These are phyloP conservation scores for Diorhabda elongata DNA, from an alignment of 1,140 invertebrate species.

Conservation along the genomic window DNA sequence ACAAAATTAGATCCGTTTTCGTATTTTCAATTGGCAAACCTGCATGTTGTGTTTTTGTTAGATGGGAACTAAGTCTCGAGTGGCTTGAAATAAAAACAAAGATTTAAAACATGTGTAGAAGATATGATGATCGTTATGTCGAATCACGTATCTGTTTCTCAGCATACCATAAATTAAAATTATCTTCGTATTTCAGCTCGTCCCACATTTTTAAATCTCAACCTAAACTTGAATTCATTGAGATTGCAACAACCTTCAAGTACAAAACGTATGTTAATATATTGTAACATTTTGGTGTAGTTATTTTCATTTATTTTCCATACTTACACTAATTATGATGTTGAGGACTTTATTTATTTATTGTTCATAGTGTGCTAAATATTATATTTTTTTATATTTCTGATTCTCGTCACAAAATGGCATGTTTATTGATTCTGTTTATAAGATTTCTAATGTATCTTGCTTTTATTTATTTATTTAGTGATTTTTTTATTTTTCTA, in stretches of 20 bases:
- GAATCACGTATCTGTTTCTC: neutral
- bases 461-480: no score
- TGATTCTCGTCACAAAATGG: no score
- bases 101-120: constrained; percentile 1
- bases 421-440: no score
- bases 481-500: no score
- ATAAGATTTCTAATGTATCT: no score
- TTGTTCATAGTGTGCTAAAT: no score
- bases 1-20: neutral
- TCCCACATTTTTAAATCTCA: constrained; percentile 93
- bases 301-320: neutral
- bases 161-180: constrained; percentile 13
- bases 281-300: constrained; percentile 6
- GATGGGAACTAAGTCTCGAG: constrained; percentile 38
- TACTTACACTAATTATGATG: no score
- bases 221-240: constrained; percentile 86
- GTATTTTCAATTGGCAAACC: constrained; percentile 33
- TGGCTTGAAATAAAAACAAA: constrained; percentile 41
- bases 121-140: neutral
- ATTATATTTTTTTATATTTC: no score
- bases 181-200: constrained; percentile 75
- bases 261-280: constrained; percentile 63
- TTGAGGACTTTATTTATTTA: no score
- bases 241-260: constrained; percentile 76
- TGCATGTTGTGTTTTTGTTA: constrained; percentile 43